phyloP scores from a whole-genome alignment of 92 coral and sea anemone genomes.

The Porites cylindrica region DNA sequence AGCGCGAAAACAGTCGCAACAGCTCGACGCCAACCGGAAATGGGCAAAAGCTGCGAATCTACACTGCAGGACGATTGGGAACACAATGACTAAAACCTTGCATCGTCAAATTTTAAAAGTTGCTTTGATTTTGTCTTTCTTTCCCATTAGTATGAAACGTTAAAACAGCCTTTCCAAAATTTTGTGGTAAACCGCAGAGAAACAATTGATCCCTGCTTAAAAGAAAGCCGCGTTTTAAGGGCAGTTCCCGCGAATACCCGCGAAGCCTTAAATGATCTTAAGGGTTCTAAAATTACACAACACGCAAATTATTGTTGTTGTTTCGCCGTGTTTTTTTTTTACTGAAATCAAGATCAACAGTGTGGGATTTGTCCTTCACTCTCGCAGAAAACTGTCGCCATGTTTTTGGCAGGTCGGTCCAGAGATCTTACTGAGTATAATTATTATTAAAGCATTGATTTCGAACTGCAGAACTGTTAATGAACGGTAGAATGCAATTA shows the following conservation, averaged over 20 bases:
- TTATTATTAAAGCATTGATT: conserved; percentile 1
- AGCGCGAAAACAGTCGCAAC: background rate
- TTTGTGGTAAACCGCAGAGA: background rate
- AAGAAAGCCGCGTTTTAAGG: background rate
- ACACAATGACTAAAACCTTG: background rate
- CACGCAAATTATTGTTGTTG: background rate
- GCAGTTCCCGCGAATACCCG: conserved; percentile 37
- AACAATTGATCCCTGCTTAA: background rate
- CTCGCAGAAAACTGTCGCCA: background rate
- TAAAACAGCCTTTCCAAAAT: background rate
- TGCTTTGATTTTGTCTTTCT: background rate
- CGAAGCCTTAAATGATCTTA: conserved; percentile 6
- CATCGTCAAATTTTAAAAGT: background rate
- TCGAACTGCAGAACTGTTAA: conserved; percentile 17
- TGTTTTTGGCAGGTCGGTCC: conserved; percentile 13
- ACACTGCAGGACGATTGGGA: conserved; percentile 3
- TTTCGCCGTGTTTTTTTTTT: background rate
- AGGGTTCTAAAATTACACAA: conserved; percentile 29
- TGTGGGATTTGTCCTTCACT: conserved; percentile 8
- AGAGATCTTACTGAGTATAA: conserved; percentile 35
- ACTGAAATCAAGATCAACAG: background rate
- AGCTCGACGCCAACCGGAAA: conserved; percentile 27
- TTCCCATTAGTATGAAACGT: background rate
- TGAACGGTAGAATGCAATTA: too few species aligned
- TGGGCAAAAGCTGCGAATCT: background rate